phyloP scores from a whole-genome alignment of 2,888 invertebrate species.

The Ichneumoninae sp. region DNA sequence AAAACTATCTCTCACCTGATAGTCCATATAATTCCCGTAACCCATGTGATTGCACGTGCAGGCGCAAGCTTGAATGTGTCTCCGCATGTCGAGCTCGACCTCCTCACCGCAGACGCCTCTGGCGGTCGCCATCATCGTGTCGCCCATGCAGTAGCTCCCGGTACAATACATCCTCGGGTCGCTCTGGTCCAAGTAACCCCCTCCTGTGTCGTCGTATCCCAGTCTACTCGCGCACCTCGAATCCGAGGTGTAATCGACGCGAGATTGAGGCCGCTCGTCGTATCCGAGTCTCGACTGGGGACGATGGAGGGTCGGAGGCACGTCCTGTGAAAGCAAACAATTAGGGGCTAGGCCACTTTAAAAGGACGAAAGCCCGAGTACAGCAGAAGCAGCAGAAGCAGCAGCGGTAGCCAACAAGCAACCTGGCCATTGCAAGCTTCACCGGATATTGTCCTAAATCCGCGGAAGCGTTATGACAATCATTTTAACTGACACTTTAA shows the following conservation, averaged over 20 bases:
- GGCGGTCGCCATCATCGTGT: conserved; percentile 84
- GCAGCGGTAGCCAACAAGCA: conserved; percentile 1
- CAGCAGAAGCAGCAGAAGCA: conserved; percentile 1
- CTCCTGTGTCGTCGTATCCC: conserved; percentile 82
- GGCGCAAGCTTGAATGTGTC: conserved; percentile 95
- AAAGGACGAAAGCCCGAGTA: conserved; percentile 40
- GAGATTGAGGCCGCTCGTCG: conserved; percentile 82
- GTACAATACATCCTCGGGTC: conserved; percentile 83
- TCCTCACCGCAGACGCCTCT: conserved; percentile 85
- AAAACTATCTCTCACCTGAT: too few relatives aligned
- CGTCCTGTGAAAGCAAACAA: conserved; percentile 68
- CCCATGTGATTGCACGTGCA: conserved; percentile 87
- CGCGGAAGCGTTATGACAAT: conserved; percentile 58
- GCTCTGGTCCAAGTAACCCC: conserved; percentile 82
- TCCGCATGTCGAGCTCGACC: conserved; percentile 93
- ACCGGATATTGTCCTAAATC: conserved; percentile 58
- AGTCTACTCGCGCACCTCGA: conserved; percentile 82
- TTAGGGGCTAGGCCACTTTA: conserved; percentile 55
- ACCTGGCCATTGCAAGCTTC: conserved; percentile 28
- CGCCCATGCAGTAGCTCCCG: conserved; percentile 83
- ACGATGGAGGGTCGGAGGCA: conserved; percentile 78
- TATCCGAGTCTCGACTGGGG: conserved; percentile 82
- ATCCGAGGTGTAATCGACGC: conserved; percentile 81
- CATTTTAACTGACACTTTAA: conserved; percentile 62
- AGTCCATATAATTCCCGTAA: too few relatives aligned